phyloP scores from a whole-genome alignment of 2,797 vertebrate genomes.

The Gambusia yucatana region DNA sequence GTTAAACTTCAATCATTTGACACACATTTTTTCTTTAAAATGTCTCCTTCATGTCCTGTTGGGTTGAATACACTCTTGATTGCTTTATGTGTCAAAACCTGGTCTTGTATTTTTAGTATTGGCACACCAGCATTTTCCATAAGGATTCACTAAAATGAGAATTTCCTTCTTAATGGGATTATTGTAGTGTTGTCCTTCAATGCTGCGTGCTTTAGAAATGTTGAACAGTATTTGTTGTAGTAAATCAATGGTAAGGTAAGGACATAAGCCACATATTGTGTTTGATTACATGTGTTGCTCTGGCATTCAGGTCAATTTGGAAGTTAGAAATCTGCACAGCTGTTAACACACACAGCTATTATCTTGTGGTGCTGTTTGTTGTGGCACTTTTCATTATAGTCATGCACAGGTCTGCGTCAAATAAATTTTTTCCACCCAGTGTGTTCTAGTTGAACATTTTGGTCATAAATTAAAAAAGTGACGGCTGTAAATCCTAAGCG shows the following conservation, averaged over 20 bases:
- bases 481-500: background rate
- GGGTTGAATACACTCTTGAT: constrained; percentile 32
- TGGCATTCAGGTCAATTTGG: background rate
- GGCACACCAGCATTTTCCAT: constrained; percentile 16
- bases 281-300: background rate
- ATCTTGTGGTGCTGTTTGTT: background rate
- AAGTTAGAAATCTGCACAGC: background rate
- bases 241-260: constrained; percentile 33
- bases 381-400: background rate
- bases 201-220: constrained; percentile 28
- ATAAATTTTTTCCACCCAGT: background rate
- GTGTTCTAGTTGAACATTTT: background rate
- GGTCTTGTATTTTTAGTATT: constrained; percentile 5
- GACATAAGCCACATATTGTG: background rate
- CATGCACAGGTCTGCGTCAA: background rate
- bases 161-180: constrained; percentile 25
- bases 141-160: constrained; percentile 36
- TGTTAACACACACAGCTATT: background rate
- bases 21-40: background rate
- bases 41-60: background rate
- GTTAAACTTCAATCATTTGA: background rate
- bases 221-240: constrained; percentile 30
- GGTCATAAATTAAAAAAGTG: background rate
- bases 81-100: constrained; percentile 27
- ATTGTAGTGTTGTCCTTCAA: constrained; percentile 24